These are phyloP conservation scores for Syrista parreyssii DNA, from an alignment of 2,888 invertebrate species.

Conservation along the genomic window DNA sequence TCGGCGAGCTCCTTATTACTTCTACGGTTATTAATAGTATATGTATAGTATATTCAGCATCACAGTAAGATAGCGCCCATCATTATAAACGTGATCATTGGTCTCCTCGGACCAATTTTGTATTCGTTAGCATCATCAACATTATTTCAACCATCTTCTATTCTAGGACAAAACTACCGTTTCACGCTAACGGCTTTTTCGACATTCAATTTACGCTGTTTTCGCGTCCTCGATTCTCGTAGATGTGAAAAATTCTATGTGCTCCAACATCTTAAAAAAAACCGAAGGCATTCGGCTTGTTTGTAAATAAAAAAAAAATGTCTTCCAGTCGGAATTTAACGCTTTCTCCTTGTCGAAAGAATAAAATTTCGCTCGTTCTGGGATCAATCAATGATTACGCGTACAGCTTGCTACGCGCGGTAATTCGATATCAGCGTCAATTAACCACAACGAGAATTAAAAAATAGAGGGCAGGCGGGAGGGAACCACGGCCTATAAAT, in stretches of 20 bases:
- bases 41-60: slow-evolving; percentile 62
- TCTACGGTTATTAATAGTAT: slow-evolving; percentile 28
- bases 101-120: background rate
- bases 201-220: background rate
- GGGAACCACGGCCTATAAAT: slow-evolving; percentile 7
- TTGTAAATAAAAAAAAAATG: background rate
- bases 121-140: background rate
- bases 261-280: background rate
- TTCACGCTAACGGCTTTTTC: background rate
- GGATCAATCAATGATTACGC: background rate
- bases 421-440: background rate
- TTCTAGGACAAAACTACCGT: background rate
- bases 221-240: background rate
- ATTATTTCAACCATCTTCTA: background rate
- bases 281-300: background rate
- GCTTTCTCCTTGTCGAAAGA: background rate
- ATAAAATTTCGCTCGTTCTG: background rate
- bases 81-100: slow-evolving; percentile 44
- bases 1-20: slow-evolving; percentile 6
- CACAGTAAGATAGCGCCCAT: slow-evolving; percentile 66
- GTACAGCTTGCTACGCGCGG: no score
- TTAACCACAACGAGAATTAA: slow-evolving; percentile 7
- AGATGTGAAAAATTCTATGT: background rate
- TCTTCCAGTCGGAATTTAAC: background rate
- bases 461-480: slow-evolving; percentile 4